phyloP scores from a whole-genome alignment of 2,888 invertebrate species.

The Orthonevra nobilis region DNA sequence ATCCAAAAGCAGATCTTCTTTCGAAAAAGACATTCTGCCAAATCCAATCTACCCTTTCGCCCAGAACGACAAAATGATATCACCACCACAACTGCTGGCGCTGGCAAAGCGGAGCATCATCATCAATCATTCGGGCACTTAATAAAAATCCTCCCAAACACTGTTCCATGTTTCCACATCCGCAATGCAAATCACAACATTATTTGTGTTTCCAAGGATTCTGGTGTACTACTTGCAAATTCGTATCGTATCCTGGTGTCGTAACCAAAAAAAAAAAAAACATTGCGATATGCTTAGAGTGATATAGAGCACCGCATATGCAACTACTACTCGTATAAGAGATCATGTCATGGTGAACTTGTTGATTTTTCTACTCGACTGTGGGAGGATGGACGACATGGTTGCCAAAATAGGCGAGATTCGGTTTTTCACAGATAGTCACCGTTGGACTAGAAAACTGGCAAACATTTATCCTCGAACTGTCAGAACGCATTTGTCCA shows the following conservation, averaged over 20 bases:
- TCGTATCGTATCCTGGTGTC: slow-evolving; percentile 34
- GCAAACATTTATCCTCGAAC: slow-evolving; percentile 15
- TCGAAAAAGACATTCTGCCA: too few species aligned
- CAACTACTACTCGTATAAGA: too few species aligned
- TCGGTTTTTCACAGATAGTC: too few species aligned
- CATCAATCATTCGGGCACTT: slow-evolving; percentile 63
- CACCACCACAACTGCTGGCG: too few species aligned
- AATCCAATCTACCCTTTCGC: neutral
- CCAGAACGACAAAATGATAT: neutral
- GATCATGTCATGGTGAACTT: slow-evolving; percentile 51
- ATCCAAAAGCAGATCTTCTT: too few species aligned
- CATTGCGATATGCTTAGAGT: slow-evolving; percentile 19
- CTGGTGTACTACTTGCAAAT: slow-evolving; percentile 32
- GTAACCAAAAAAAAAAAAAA: slow-evolving; percentile 24
- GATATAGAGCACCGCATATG: slow-evolving; percentile 30
- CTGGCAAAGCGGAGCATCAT: too few species aligned
- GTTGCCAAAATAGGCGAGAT: slow-evolving; percentile 55
- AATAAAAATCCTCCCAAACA: slow-evolving; percentile 44
- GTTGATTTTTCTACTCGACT: slow-evolving; percentile 48
- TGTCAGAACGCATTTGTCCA: slow-evolving; percentile 13
- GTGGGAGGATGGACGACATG: slow-evolving; percentile 24
- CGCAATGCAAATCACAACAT: slow-evolving; percentile 66
- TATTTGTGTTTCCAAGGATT: slow-evolving; percentile 54
- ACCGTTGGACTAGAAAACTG: slow-evolving; percentile 10
- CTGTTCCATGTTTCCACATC: slow-evolving; percentile 58